Evolutionary conservation across 2,797 vertebrate genomes (phyloP), one percentile per base, ranked within the genome.

Genomic region (Todus mexicanus): DNA sequence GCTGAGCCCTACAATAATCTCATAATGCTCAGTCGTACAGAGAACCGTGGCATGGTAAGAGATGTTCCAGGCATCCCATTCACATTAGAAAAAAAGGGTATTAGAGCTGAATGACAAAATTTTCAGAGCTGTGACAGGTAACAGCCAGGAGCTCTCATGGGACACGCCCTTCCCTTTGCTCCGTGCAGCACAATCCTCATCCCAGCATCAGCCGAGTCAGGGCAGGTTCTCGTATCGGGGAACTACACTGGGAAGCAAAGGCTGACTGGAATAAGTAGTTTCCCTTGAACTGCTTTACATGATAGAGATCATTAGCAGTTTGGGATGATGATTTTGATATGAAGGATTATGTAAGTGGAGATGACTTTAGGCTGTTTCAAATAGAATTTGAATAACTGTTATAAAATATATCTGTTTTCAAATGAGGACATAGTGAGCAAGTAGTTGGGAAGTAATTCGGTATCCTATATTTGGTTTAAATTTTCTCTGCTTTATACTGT

Each of bases 321-420:
- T 60, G 56, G 31, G 40, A 83, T 83, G 33, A 89, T 77, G 14
- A 33, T 61, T 87, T 83, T 74, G 80, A 77, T 77, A 54, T 9
- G 75, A 85, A 89, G 59, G 54, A 45, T 91, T 92, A 94, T 51
- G 9, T 87, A 95, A 95, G 35, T 12, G 37, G 22, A 78, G 76
- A 90, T 91, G 65, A 89, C 72, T 92, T 84, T 25, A 83, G 89
- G 86, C 54, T 78, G 87, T 64, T 87, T 89, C 65, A 94, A 66
- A 80, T 91, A 80, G 13, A 35, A 75, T 69, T 87, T 87, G 75
- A 92, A 85, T 83, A 80, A 72, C 65, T 90, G 72, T 78, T 64
- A 64, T 64, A 64, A 43, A 43, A 43, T 23, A 25, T 60, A 61
- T 61, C 22, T 40, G 60, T 76, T 91, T 79, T 26, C 77, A 93